phyloP scores from a whole-genome alignment of 2,888 invertebrate species.

The Drosophila merina region DNA sequence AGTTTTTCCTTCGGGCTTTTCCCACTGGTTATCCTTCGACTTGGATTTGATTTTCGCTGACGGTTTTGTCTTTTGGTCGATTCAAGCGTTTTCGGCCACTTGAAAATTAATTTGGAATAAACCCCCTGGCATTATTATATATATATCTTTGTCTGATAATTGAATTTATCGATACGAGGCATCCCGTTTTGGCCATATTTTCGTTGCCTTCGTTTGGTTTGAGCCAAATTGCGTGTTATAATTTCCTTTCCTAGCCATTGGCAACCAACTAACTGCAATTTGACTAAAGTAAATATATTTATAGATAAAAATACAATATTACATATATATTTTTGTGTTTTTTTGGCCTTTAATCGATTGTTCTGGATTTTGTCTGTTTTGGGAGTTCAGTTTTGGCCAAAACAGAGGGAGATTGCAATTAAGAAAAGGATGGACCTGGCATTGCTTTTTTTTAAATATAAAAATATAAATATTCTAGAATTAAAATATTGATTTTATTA shows the following conservation, averaged over 20 bases:
- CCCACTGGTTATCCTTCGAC: background rate
- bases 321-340: background rate
- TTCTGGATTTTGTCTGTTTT: slow-evolving; percentile 2
- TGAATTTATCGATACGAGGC: slow-evolving; percentile 55
- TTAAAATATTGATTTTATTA: background rate
- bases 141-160: slow-evolving; percentile 48
- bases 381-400: slow-evolving; percentile 39
- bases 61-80: slow-evolving; percentile 18
- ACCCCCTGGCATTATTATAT: slow-evolving; percentile 55
- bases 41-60: slow-evolving; percentile 30
- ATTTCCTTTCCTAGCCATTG: slow-evolving; percentile 57
- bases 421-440: background rate
- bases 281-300: slow-evolving; percentile 4
- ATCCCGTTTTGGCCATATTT: background rate
- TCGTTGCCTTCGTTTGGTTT: slow-evolving; percentile 20
- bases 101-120: slow-evolving; percentile 66
- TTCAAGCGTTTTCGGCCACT: slow-evolving; percentile 40
- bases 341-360: slow-evolving; percentile 14
- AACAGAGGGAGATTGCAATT: slow-evolving; percentile 55
- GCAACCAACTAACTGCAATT: slow-evolving; percentile 9
- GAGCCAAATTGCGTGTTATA: slow-evolving; percentile 60
- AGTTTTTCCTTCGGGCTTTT: slow-evolving; percentile 3
- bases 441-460: background rate
- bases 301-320: background rate
- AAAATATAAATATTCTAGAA: background rate